Conservation (phyloP, 2,113 vertebrate genomes). For the Suricata suricatta region DNA sequence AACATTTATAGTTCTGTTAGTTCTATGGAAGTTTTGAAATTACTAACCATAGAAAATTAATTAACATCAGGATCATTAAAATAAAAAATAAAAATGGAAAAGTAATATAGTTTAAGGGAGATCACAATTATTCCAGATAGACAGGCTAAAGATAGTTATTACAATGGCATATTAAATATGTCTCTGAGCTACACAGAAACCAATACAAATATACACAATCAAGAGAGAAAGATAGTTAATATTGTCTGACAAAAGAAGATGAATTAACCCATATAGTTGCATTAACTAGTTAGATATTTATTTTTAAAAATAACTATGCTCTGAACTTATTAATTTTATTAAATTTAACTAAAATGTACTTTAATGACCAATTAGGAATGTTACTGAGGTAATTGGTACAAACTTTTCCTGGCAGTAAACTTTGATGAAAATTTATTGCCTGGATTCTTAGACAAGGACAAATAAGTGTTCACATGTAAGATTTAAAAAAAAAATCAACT, state of each 20-base stretch:
- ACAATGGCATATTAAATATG: background rate
- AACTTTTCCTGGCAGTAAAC: background rate
- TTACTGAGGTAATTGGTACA: background rate
- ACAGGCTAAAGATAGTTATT: background rate
- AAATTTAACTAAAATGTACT: background rate
- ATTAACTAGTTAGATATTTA: background rate
- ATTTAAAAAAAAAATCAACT: background rate
- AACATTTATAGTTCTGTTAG: background rate
- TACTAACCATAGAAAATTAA: background rate
- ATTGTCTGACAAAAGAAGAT: background rate
- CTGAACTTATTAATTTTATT: background rate
- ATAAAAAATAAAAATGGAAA: slow-evolving; percentile 8
- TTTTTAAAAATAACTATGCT: background rate
- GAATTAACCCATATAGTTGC: background rate
- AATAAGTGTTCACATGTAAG: background rate
- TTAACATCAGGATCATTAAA: slow-evolving; percentile 5
- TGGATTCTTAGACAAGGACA: background rate
- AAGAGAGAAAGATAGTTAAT: background rate
- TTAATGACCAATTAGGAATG: background rate
- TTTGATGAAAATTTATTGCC: background rate
- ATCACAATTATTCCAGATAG: background rate
- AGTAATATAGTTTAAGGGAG: background rate
- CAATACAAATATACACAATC: background rate
- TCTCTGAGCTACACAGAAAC: background rate
- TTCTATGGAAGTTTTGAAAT: background rate